Evolutionary conservation across 1,140 invertebrate genomes (phyloP).

Genomic region (Drosophila yakuba): DNA sequence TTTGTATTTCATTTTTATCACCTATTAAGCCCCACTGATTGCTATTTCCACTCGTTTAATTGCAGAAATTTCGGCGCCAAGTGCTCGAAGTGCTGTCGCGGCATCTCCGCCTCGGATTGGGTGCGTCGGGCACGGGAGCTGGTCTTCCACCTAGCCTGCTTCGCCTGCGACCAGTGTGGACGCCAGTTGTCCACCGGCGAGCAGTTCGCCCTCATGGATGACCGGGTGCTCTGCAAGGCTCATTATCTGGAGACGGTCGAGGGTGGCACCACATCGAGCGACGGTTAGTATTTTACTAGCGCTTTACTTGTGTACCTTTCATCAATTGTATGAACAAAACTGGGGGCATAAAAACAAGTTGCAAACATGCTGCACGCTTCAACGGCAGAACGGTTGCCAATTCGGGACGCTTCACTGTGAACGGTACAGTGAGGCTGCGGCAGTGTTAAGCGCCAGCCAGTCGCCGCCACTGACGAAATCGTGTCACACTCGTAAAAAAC

Average conservation of each 20-base stretch:
- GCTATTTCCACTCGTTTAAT: conserved; percentile 80
- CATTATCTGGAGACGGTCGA: conserved; percentile 98
- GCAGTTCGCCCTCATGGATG: conserved; percentile 97
- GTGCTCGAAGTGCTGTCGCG: conserved; percentile 97
- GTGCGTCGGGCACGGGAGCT: conserved; percentile 96
- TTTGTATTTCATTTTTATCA: background rate
- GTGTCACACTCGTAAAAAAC: conserved; percentile 73
- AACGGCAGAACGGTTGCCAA: conserved; percentile 66
- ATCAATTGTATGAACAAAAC: background rate
- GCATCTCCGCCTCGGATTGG: conserved; percentile 98
- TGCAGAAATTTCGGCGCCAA: conserved; percentile 97
- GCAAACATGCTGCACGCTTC: conserved; percentile 64
- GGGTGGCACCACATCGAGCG: conserved; percentile 94
- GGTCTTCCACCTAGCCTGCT: conserved; percentile 99
- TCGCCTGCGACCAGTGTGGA: conserved; percentile 98
- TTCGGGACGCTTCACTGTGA: conserved; percentile 66
- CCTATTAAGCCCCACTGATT: conserved; percentile 22
- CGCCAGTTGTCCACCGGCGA: conserved; percentile 98
- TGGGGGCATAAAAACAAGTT: conserved; percentile 42
- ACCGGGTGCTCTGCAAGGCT: conserved; percentile 96
- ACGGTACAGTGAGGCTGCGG: conserved; percentile 33
- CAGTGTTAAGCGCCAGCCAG: conserved; percentile 62
- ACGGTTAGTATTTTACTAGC: conserved; percentile 87
- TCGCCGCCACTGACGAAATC: conserved; percentile 79
- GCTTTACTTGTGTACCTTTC: background rate